Base-by-base conservation (phyloP, 2,888 invertebrate genomes). In the Dasysyrphus tricinctus region DNA sequence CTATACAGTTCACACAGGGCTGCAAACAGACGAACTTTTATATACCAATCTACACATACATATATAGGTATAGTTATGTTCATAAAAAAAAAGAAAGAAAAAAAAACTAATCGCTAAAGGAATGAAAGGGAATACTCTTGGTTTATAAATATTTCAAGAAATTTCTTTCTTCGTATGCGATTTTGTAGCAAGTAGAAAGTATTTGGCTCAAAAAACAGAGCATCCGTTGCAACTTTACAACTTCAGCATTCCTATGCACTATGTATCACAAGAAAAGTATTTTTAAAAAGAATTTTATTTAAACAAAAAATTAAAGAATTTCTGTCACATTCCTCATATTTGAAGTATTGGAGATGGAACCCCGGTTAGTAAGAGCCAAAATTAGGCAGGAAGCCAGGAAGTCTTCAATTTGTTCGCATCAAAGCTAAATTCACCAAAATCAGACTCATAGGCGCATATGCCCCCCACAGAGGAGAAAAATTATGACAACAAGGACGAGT, bases 141-240 rank as follows among this genome's bases (percentile, higher is more conserved):
- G 74, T 63, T 74, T 51, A 77, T 80, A 80, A 85, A 85, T 85
- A 57, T 85, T 80, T 56, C 57, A 76, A 39, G 59, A 69, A 57
- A 56, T 37, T 74, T 56, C 16, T 16, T 49, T 56, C 44, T 47
- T 37, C 5, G 32, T 59, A 32, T 73, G 56, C 67, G 51, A 47
- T 77, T 85, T 78, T 78, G 69, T 77, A 77, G 73, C 74, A 57
- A 39, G 49, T 47, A 16, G 5, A 57, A 9, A 14, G 19, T 56
- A 32, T 14, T 34, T 16, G n/a, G 8, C 16, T 9, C 6, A 12
- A 39, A 19, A 59, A 24, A 7, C 12, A 19, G n/a, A 69, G 51
- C 24, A 34, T n/a, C 24, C n/a, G 12, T 69, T 69, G 39, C 69
- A 69, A 32, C 7, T 54, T 54, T 54, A 54, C 39, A 54, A 24